phyloP scores from a whole-genome alignment of 2,888 invertebrate species.

The Gari tellinella region DNA sequence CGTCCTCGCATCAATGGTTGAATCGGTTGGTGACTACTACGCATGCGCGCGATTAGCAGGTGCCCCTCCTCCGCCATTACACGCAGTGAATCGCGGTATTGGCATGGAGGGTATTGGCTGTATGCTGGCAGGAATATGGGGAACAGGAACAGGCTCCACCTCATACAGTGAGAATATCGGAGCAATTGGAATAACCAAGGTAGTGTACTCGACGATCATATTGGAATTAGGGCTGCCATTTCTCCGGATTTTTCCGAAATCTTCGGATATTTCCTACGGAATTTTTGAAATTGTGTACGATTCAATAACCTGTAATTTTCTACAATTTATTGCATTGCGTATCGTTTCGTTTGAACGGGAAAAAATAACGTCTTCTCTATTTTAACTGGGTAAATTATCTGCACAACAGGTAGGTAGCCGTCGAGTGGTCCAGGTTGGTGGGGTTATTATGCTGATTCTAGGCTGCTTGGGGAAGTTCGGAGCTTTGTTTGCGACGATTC shows the following conservation, averaged over 20 bases:
- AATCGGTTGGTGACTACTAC: slow-evolving; percentile 32
- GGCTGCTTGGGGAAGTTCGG: slow-evolving; percentile 85
- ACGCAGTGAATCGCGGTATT: slow-evolving; percentile 93
- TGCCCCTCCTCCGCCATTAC: slow-evolving; percentile 92
- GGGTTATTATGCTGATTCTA: slow-evolving; percentile 84
- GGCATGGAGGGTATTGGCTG: slow-evolving; percentile 93
- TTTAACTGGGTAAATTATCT: too few relatives aligned
- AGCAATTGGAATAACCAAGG: slow-evolving; percentile 94
- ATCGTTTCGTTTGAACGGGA: too few relatives aligned
- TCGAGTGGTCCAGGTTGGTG: slow-evolving; percentile 84
- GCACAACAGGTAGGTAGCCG: slow-evolving; percentile 84
- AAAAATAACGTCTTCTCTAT: too few relatives aligned
- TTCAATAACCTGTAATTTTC: too few relatives aligned
- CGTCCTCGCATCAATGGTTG: slow-evolving; percentile 76
- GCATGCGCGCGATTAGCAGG: slow-evolving; percentile 84
- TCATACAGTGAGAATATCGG: slow-evolving; percentile 96
- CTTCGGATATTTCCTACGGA: too few relatives aligned
- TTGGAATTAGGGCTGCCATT: too few relatives aligned
- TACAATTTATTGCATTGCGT: too few relatives aligned
- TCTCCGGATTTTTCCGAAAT: too few relatives aligned
- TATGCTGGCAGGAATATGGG: slow-evolving; percentile 93
- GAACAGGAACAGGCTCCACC: slow-evolving; percentile 94
- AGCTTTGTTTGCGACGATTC: slow-evolving; percentile 85
- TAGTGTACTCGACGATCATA: too few relatives aligned
- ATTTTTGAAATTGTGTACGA: too few relatives aligned